These are phyloP conservation scores for Agelas oroides DNA, from an alignment of 37 sponge, comb jelly and placozoan species.

Conservation along the genomic window DNA sequence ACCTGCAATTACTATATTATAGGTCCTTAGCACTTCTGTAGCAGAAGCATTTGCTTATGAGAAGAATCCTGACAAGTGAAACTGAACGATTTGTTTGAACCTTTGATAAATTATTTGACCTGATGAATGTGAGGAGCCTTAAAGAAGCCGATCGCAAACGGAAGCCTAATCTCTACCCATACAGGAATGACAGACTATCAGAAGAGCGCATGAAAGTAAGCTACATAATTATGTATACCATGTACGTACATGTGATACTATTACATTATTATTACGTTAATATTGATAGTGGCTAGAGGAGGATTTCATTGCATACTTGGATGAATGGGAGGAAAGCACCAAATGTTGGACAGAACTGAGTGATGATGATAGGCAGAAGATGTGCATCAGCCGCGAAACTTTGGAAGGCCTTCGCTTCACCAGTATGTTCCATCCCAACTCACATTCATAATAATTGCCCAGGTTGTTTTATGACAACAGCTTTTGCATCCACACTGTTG, in stretches of 20 bases:
- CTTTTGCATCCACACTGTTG: no score
- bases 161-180: conserved; percentile 24
- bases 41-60: conserved; percentile 34
- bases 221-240: no score
- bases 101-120: conserved; percentile 49
- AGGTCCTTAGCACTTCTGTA: conserved; percentile 51
- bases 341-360: neutral
- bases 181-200: neutral
- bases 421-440: no score
- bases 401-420: conserved; percentile 23
- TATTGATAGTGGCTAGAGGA: conserved; percentile 34
- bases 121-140: conserved; percentile 21
- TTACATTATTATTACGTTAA: no score
- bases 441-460: no score
- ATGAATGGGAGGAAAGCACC: conserved; percentile 28
- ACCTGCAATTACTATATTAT: neutral
- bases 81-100: conserved; percentile 29
- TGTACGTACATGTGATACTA: no score
- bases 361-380: neutral
- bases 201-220: conserved; percentile 36
- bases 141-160: neutral
- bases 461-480: no score
- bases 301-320: conserved; percentile 24
- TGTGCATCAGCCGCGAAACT: conserved; percentile 36
- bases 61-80: conserved; percentile 16